Evolutionary conservation across 2,888 invertebrate species (phyloP), one percentile per base, ranked within the genome.

Genomic region (Platypus cylindrus): DNA sequence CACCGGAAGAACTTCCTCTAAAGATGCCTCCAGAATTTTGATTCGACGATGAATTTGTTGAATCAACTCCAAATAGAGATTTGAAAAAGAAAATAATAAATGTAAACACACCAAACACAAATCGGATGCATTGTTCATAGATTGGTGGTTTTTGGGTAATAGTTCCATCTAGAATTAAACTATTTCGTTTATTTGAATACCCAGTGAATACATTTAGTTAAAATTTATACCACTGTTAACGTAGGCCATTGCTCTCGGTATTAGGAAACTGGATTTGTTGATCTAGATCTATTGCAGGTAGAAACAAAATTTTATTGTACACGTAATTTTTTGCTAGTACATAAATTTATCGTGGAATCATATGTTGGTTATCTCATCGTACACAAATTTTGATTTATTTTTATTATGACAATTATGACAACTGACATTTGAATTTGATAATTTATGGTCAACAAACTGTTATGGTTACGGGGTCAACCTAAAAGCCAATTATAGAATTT

Each of bases 41-140:
- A 13, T 24, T 22, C 7, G 13, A 16, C 12, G 14, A 41, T n/a
- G 39, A 36, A 5, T 42, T 36, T 11, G 36, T 46, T 23, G 45
- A 43, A 28, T 55, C 51, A 18, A 55, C 40, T 11, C 54, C 53
- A 16, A 58, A 38, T 32, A 56, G 37, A 3, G 54, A 51, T 37
- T 48, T 48, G 33, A 58, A 56, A 41, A 72, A 60, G 30, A 68
- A 55, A 46, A 67, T 65, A 3, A 70, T 46, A 50, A 73, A 71
- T 51, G 67, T 65, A 9, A 73, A 23, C 2, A 67, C 50, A 2
- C 65, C 65, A 68, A 69, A 70, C 44, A 73, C 65, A 52, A 67
- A 62, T 5, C 64, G 65, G 31, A 65, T 58, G n/a, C 62, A 43
- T 32, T 55, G 48, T 27, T 53, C 48, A 5, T 70, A 18, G 28